Base-by-base conservation (phyloP, 2,888 invertebrate species). In the Theretra japonica region DNA sequence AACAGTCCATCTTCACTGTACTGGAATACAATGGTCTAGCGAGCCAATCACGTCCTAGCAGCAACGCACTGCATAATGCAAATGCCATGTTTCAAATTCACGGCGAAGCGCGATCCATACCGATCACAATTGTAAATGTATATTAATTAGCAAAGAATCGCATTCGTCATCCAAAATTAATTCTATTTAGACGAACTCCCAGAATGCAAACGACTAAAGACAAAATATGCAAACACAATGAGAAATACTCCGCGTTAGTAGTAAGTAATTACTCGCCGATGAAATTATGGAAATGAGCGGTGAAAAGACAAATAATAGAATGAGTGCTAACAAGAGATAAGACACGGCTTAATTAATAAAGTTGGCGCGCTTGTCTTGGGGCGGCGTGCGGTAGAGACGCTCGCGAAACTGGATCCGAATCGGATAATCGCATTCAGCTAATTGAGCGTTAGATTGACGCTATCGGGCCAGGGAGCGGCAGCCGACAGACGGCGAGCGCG, bases 311-410 rank as follows among this genome's bases (percentile, higher is more conserved):
- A 94, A 94, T 94, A 94, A 94, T 91, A 93, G 93, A 94, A 94
- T 91, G 94, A 94, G 94, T 94, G 94, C 93, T 94, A 93, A 94
- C 94, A 94, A 93, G 94, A 93, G 94, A 94, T 94, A 94, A 94
- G 94, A 94, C 94, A 92, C 90, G 92, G 92, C 93, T 94, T 94
- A 94, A 94, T 94, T 94, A 94, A 94, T 94, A 94, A 94, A 94
- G 94, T 94, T 94, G 89, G 92, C 89, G 89, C 87, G 88, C 86
- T 90, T 89, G 92, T 91, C 91, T 91, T 86, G 84, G 88, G 87
- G 89, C 86, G 88, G 82, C 85, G 82, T 82, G 85, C 86, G 86
- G 84, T 81, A 79, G 84, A 88, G 90, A 86, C 88, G 87, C 81
- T 83, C 86, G 88, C 90, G 89, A 88, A 88, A 88, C 89, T 89